Conservation (phyloP, 2,797 vertebrate genomes). For the Buceros bicornis region DNA sequence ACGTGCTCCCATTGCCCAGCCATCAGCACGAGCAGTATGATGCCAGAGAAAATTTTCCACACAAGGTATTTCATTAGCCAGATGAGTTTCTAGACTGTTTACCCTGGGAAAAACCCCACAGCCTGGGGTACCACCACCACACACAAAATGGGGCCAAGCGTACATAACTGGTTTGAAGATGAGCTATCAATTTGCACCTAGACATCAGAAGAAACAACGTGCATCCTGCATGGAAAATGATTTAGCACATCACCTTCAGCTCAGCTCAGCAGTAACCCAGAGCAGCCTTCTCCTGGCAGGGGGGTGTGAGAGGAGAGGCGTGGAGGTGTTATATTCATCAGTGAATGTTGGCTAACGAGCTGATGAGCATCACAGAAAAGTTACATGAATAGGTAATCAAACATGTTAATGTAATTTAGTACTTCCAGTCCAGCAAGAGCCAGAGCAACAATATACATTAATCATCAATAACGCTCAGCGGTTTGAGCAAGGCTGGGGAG, state of each 20-base stretch:
- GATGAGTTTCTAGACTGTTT: background rate
- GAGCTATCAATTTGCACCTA: background rate
- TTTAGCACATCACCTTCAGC: background rate
- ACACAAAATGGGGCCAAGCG: background rate
- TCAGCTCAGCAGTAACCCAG: background rate
- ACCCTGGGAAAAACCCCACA: background rate
- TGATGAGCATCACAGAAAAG: slow-evolving; percentile 20
- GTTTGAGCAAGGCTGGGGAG: background rate
- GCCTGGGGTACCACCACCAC: background rate
- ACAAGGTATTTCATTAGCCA: background rate
- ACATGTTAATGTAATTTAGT: slow-evolving; percentile 39
- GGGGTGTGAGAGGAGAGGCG: background rate
- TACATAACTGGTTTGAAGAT: background rate
- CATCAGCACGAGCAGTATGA: rapidly evolving
- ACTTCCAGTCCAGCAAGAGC: slow-evolving; percentile 37
- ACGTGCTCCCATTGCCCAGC: background rate
- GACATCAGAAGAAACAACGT: background rate
- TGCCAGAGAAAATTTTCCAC: background rate
- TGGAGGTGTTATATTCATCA: background rate
- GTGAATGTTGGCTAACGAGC: background rate
- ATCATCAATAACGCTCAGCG: background rate
- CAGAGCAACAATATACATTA: background rate
- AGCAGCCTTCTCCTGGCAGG: background rate
- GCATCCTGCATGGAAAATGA: background rate
- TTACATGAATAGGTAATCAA: slow-evolving; percentile 52